phyloP scores from a whole-genome alignment of 2,888 invertebrate genomes.

The Malacosoma neustria region DNA sequence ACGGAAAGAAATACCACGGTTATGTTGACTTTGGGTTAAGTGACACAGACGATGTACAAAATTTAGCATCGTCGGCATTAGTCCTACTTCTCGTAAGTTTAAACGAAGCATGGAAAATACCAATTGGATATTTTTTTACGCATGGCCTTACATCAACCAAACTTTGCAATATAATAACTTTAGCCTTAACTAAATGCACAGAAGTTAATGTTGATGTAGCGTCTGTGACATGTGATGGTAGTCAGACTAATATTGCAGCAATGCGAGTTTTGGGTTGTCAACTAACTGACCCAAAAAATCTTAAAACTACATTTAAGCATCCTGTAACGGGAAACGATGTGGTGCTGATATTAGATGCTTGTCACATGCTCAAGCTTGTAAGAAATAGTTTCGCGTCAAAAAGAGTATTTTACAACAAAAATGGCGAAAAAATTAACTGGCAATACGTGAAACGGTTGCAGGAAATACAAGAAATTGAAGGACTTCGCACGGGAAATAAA shows the following conservation, averaged over 20 bases:
- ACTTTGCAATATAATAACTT: too few relatives aligned
- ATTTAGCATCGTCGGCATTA: too few relatives aligned
- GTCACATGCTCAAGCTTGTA: slow-evolving; percentile 12
- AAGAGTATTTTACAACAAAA: slow-evolving; percentile 5
- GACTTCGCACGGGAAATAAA: slow-evolving; percentile 12
- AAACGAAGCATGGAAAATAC: too few relatives aligned
- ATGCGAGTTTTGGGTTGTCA: slow-evolving; percentile 9
- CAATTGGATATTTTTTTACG: too few relatives aligned
- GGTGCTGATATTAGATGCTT: slow-evolving; percentile 5
- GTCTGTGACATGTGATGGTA: slow-evolving; percentile 13
- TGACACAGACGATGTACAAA: too few relatives aligned
- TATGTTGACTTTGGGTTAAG: too few relatives aligned
- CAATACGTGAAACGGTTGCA: slow-evolving; percentile 6
- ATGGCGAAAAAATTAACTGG: slow-evolving; percentile 7
- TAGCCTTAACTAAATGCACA: slow-evolving; percentile 10
- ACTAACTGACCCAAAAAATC: not conserved
- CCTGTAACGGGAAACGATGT: slow-evolving; percentile 6
- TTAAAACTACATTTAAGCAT: slow-evolving; percentile 14
- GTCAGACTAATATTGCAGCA: slow-evolving; percentile 8
- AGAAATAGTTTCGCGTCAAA: slow-evolving; percentile 11
- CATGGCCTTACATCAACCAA: too few relatives aligned
- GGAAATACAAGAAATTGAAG: slow-evolving; percentile 8
- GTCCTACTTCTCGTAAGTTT: too few relatives aligned
- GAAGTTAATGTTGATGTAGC: slow-evolving; percentile 11
- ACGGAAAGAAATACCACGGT: too few relatives aligned